Base-by-base conservation (phyloP, 1,140 invertebrate genomes). In the Nebria ingens region DNA sequence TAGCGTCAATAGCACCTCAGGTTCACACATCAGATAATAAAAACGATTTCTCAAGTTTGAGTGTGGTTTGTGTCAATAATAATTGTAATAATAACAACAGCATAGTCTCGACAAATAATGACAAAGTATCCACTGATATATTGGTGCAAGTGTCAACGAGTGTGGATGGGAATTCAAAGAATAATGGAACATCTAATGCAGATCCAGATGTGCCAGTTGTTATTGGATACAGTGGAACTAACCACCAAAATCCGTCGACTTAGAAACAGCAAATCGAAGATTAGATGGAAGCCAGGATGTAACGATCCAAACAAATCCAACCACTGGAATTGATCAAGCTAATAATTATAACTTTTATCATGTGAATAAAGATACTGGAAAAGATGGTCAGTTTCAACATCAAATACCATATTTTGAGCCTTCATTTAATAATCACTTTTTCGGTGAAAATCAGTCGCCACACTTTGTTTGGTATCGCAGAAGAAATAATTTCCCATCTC, bases 121-220 rank as follows among this genome's bases (percentile, higher is more conserved):
- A 58, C 42, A 55, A 58, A 15, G 40, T 59, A 20, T 53, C 58
- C 2, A 61, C 58, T 34, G 63, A 67, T 54, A 60, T 67, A 6
- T 55, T 64, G 19, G 64, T 67, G 1, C 59, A 61, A 19, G 61
- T 67, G 40, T 60, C 61, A 21, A 63, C 64, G 13, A 59, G 23
- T 15, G 21, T 57, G 12, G 54, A 64, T 42, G 54, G 57, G 2
- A 53, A 57, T 21, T 49, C 54, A 45, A 56, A 55, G 38, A 50
- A 42, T 19, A 58, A 38, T 2, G 22, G 20, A n/a, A n/a, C 34
- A 13, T 21, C 45, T 22, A 52, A 57, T n/a, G 57, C 60, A 6
- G 58, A 57, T n/a, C 50, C 57, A 2, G 65, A 66, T 45, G 55
- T 67, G 15, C 65, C 65, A 13, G 40, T 67, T 9, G 29, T 67